Conservation (phyloP, 2,113 vertebrate genomes). For the cattle (Bos taurus) region DNA sequence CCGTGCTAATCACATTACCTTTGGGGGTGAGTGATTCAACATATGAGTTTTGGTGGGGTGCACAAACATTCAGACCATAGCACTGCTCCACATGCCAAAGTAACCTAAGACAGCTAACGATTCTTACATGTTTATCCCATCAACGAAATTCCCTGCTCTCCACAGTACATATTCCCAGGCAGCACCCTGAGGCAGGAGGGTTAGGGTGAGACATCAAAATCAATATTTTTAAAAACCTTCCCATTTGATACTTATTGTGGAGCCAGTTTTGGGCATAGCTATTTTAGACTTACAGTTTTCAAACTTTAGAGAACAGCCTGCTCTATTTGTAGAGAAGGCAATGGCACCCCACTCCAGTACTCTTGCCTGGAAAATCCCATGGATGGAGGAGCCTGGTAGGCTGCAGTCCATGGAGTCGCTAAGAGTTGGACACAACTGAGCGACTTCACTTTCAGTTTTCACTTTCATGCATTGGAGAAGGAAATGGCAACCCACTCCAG, state of each 20-base stretch:
- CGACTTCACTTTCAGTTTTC: too few species aligned
- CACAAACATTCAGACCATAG: background rate
- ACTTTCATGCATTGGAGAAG: too few species aligned
- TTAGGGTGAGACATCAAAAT: background rate
- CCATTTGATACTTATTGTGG: background rate
- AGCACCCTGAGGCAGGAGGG: background rate
- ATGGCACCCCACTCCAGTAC: too few species aligned
- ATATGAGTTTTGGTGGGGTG: background rate
- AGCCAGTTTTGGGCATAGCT: background rate
- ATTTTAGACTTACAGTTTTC: background rate
- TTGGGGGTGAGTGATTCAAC: background rate
- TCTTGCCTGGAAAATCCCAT: too few species aligned
- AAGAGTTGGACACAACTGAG: too few species aligned
- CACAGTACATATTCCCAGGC: background rate
- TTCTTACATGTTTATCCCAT: background rate
- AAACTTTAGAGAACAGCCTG: background rate
- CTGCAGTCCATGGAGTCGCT: too few species aligned
- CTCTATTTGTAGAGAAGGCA: background rate
- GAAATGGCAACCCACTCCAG: too few species aligned
- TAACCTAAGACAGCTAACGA: background rate
- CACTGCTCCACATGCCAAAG: background rate
- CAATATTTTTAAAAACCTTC: background rate
- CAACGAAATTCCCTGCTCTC: too few species aligned
- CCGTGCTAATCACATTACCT: background rate
- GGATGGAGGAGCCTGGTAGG: too few species aligned